Percentiles rank a stretch among this genome's conserved stretches.
Evolutionary conservation across 2,797 vertebrate genomes (phyloP).

Genomic region (Tamandua tetradactyla): DNA sequence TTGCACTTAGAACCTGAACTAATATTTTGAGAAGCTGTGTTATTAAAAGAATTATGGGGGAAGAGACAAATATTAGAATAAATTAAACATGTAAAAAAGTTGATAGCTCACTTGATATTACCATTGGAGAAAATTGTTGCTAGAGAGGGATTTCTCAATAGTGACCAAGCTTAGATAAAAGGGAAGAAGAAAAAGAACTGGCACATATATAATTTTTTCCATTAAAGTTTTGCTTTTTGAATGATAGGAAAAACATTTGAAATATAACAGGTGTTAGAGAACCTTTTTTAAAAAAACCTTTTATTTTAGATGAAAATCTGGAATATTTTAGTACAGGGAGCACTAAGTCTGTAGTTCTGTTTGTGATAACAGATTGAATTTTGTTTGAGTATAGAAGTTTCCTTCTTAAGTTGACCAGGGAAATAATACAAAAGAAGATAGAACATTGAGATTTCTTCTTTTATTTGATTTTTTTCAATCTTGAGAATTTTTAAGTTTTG

Average conservation of each 20-base stretch:
- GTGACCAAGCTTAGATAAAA: neutral
- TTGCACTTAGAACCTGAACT: conserved; percentile 4
- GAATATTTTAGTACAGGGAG: neutral
- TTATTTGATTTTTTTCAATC: neutral
- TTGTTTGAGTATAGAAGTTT: neutral
- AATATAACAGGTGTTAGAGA: neutral
- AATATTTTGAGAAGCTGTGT: neutral
- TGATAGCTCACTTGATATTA: neutral
- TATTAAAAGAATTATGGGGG: neutral
- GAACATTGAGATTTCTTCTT: neutral
- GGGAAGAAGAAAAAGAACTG: neutral
- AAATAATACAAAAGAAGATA: neutral
- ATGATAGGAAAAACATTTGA: neutral
- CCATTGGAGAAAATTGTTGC: neutral
- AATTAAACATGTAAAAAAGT: neutral
- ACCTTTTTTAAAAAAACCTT: neutral
- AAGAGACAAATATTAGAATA: neutral
- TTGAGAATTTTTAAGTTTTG: neutral
- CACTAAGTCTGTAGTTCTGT: neutral
- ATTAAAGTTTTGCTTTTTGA: neutral
- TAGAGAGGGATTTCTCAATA: neutral
- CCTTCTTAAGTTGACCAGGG: neutral
- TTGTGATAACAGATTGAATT: neutral
- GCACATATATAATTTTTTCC: neutral
- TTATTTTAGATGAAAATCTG: conserved; percentile 10